Conservation (phyloP, 1,140 invertebrate genomes). For the Drosophila insularis region DNA sequence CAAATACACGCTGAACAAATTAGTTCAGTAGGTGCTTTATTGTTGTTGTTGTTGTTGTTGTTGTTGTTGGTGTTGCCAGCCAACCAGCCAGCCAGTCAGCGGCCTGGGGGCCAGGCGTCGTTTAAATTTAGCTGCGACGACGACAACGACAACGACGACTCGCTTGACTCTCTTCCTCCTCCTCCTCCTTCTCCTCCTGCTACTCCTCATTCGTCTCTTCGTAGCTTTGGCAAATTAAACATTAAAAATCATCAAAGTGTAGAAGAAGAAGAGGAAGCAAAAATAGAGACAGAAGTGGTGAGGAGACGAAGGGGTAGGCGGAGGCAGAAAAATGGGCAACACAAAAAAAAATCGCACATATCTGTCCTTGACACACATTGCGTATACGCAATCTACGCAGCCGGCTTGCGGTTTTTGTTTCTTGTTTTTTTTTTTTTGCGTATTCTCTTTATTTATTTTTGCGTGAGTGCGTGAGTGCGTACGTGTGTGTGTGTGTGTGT, state of each 20-base stretch:
- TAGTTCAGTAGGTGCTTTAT: conserved; percentile 70
- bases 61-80: conserved; percentile 36
- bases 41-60: too few relatives aligned
- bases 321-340: neutral
- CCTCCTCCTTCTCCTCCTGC: neutral
- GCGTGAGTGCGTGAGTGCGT: conserved; percentile 8
- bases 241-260: conserved; percentile 46
- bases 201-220: neutral
- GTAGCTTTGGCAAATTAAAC: conserved; percentile 50
- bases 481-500: neutral
- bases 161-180: neutral
- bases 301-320: conserved; percentile 7
- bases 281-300: neutral
- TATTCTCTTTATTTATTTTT: conserved; percentile 50
- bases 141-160: neutral
- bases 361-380: conserved; percentile 82
- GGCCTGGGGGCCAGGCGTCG: conserved; percentile 33
- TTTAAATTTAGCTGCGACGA: conserved; percentile 66
- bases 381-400: conserved; percentile 78
- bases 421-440: conserved; percentile 16
- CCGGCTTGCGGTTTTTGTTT: conserved; percentile 27
- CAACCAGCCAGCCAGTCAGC: conserved; percentile 4
- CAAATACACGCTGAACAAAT: conserved; percentile 50
- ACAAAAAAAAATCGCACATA: conserved; percentile 77
- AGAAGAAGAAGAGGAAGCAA: neutral